Evolutionary conservation across 2,113 vertebrate genomes (phyloP).

Genomic region (Syngnathus floridae): DNA sequence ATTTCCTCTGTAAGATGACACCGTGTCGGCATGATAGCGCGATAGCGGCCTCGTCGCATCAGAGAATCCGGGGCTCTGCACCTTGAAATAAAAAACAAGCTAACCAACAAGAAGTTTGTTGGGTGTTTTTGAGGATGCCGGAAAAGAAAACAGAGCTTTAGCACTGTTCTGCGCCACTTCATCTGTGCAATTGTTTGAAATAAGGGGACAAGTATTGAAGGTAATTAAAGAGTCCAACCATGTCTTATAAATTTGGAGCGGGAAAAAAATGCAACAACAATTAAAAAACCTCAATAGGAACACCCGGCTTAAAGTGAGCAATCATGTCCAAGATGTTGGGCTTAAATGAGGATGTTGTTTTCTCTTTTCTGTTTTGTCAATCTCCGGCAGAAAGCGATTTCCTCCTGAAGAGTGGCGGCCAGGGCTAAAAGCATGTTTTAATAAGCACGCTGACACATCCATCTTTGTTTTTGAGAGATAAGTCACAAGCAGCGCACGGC

Average conservation of each 20-base stretch:
- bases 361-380: conserved; percentile 70
- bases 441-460: conserved; percentile 72
- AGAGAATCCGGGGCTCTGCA: conserved; percentile 39
- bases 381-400: conserved; percentile 71
- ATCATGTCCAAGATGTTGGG: conserved; percentile 68
- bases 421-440: conserved; percentile 70
- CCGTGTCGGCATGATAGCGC: conserved; percentile 50
- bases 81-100: conserved; percentile 45
- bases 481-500: conserved; percentile 57
- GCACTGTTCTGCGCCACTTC: conserved; percentile 40
- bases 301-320: conserved; percentile 68
- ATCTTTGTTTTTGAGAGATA: conserved; percentile 75
- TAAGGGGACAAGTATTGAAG: conserved; percentile 54
- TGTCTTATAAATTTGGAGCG: conserved; percentile 50
- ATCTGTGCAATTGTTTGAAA: conserved; percentile 66
- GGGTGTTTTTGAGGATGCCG: conserved; percentile 39
- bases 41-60: conserved; percentile 52
- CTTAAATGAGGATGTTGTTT: conserved; percentile 74
- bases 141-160: conserved; percentile 38
- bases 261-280: conserved; percentile 62
- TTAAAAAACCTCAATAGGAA: conserved; percentile 67
- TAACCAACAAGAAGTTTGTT: conserved; percentile 35
- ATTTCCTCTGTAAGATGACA: conserved; percentile 67
- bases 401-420: conserved; percentile 63
- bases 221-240: conserved; percentile 70